Percentiles rank a stretch among this genome's conserved stretches.
phyloP scores from a whole-genome alignment of 2,797 vertebrate species.

The Sitta carolinensis region DNA sequence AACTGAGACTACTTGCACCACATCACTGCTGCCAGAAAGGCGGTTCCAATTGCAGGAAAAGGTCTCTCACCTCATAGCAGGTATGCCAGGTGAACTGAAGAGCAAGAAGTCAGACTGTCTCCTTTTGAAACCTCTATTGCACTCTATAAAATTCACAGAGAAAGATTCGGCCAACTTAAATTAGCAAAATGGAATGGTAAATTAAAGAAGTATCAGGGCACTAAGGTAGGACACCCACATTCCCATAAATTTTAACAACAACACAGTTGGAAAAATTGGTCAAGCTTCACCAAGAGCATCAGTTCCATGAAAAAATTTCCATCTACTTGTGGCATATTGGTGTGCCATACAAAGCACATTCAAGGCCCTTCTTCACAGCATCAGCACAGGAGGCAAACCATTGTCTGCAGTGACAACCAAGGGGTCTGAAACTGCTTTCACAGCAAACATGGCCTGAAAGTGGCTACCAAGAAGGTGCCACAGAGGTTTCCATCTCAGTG shows the following conservation, averaged over 20 bases:
- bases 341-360: neutral
- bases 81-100: neutral
- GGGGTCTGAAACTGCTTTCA: neutral
- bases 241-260: neutral
- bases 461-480: neutral
- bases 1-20: neutral
- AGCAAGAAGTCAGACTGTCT: neutral
- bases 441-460: neutral
- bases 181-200: neutral
- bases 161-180: neutral
- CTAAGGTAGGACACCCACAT: neutral
- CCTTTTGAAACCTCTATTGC: neutral
- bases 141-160: neutral
- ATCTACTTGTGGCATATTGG: rapidly evolving
- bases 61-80: neutral
- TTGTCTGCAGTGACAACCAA: neutral
- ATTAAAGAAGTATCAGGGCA: neutral
- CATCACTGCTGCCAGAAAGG: neutral
- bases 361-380: neutral
- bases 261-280: neutral
- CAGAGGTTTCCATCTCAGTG: neutral
- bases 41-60: neutral
- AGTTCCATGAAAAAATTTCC: neutral
- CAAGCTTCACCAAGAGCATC: neutral
- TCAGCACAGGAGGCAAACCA: neutral